Percentiles rank a stretch among this genome's conserved stretches.
phyloP scores from a whole-genome alignment of 2,888 invertebrate genomes.

The Parasteatoda lunata region DNA sequence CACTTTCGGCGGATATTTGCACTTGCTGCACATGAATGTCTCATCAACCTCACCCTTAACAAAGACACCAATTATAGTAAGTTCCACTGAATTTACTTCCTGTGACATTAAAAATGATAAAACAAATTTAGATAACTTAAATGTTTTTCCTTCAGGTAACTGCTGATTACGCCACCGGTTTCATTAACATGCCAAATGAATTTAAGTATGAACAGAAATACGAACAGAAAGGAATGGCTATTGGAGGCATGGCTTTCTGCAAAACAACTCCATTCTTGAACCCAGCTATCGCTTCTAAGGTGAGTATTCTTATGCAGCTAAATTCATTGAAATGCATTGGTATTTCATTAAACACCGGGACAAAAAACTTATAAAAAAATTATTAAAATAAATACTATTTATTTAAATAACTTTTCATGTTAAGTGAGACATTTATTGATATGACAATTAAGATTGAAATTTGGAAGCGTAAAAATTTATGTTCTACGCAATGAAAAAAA shows the following conservation, averaged over 20 bases:
- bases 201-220: conserved; percentile 26
- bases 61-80: not conserved
- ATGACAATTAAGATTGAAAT: no score
- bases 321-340: not conserved
- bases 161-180: not conserved
- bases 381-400: not conserved
- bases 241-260: not conserved
- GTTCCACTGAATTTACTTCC: not conserved
- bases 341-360: not conserved
- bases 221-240: conserved; percentile 8
- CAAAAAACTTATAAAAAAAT: no score
- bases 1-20: conserved; percentile 12
- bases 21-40: not conserved
- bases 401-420: no score
- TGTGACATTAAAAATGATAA: not conserved
- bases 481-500: no score
- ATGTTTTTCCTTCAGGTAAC: conserved; percentile 3
- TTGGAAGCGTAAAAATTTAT: no score
- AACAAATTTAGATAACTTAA: not conserved
- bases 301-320: not conserved
- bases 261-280: not conserved
- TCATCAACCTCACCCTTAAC: not conserved
- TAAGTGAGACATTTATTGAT: no score
- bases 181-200: conserved; percentile 15
- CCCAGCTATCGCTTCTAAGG: conserved; percentile 4